These are phyloP conservation scores for Antedon mediterranea DNA, from an alignment of 53 echinoderm and acorn worm genomes.

Conservation along the genomic window DNA sequence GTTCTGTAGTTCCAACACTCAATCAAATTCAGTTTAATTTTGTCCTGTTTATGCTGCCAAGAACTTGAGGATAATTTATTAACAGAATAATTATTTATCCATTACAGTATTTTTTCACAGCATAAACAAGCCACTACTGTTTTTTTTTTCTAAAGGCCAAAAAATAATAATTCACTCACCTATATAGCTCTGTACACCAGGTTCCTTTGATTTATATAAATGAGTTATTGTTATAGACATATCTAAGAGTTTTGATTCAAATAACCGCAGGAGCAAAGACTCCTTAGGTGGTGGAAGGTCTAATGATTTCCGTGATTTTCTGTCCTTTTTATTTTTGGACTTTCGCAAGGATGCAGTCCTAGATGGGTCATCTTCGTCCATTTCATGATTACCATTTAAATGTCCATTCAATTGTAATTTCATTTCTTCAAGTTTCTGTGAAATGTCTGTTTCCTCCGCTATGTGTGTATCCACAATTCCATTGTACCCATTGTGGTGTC, in stretches of 20 bases:
- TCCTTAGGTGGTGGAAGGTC: constrained; percentile 82
- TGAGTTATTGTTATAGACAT: constrained; percentile 97
- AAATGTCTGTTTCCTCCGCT: neutral
- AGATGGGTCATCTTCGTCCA: neutral
- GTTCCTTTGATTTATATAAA: constrained; percentile 97
- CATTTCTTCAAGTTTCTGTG: neutral
- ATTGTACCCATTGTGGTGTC: neutral
- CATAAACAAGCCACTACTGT: too few species aligned
- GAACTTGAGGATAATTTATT: too few species aligned
- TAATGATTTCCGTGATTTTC: neutral
- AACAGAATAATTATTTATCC: too few species aligned
- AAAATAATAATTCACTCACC: constrained; percentile 37
- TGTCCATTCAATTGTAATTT: neutral
- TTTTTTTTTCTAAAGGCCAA: too few species aligned
- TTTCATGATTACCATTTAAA: neutral
- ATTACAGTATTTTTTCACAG: too few species aligned
- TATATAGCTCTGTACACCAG: constrained; percentile 94
- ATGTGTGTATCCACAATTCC: neutral
- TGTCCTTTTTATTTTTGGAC: neutral
- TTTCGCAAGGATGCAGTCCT: neutral
- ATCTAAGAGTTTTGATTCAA: constrained; percentile 90
- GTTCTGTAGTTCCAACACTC: too few species aligned
- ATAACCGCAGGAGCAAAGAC: constrained; percentile 73
- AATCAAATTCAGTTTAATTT: too few species aligned
- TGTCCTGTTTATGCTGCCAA: too few species aligned